These are phyloP conservation scores for Clarias batrachus DNA, from an alignment of 2,113 vertebrate species.

Conservation along the genomic window DNA sequence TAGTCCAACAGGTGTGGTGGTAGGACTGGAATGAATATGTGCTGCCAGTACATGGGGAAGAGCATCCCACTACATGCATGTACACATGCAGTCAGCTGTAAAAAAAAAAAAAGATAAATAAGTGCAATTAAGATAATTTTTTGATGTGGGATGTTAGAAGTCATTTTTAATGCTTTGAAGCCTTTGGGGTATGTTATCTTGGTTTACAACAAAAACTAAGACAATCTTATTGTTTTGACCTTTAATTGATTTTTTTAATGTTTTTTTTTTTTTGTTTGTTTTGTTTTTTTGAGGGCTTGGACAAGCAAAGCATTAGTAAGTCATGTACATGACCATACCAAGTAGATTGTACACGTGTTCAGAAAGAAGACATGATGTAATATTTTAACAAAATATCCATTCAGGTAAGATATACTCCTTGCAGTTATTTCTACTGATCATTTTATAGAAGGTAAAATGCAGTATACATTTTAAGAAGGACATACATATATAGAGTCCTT, in stretches of 20 bases:
- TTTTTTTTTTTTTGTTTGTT: background rate
- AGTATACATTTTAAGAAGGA: background rate
- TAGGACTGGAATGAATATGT: constrained; percentile 88
- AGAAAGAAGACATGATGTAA: background rate
- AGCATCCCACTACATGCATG: constrained; percentile 80
- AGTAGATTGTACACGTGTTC: background rate
- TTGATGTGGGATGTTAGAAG: background rate
- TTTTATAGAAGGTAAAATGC: background rate
- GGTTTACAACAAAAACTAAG: no score
- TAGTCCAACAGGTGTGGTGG: constrained; percentile 88
- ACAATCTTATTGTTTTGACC: background rate
- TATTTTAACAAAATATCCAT: background rate
- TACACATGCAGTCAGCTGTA: constrained; percentile 84
- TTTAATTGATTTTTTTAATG: background rate
- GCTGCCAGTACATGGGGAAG: constrained; percentile 90
- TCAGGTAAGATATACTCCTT: background rate
- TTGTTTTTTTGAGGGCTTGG: no score
- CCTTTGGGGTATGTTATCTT: no score
- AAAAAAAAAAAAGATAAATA: background rate
- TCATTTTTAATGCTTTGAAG: background rate
- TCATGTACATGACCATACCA: background rate
- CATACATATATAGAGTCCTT: background rate
- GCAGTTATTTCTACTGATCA: background rate
- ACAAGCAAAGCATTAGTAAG: background rate
- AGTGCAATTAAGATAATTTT: background rate